A percentile compares a stretch with the other conserved stretches of the same genome.
Conservation (phyloP, 2,888 invertebrate genomes). For the Hecatera dysodea region DNA sequence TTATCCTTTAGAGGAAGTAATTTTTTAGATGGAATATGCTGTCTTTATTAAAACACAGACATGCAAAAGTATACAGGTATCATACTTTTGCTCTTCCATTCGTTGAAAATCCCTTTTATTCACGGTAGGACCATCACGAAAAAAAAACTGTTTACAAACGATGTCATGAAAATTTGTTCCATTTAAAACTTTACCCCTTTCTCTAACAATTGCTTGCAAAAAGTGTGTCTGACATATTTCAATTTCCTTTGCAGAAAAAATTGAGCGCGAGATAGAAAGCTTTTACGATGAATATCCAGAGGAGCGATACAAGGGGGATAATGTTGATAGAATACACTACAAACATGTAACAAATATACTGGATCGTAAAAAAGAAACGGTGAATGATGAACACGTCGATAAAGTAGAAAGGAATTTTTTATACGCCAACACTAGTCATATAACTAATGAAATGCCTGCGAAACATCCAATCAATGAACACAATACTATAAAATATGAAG, state of each 20-base stretch:
- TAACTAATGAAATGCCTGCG: slow-evolving; percentile 48
- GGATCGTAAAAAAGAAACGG: slow-evolving; percentile 67
- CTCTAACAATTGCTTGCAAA: slow-evolving; percentile 54
- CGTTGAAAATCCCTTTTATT: slow-evolving; percentile 12
- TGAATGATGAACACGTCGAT: slow-evolving; percentile 61
- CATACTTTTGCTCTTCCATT: slow-evolving; percentile 18
- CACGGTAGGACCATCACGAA: slow-evolving; percentile 15
- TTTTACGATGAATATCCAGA: slow-evolving; percentile 84
- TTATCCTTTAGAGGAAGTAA: not conserved
- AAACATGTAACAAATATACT: slow-evolving; percentile 71
- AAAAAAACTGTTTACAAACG: slow-evolving; percentile 45
- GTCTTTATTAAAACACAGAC: not conserved
- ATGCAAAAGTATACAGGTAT: not conserved
- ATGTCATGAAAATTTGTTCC: slow-evolving; percentile 47
- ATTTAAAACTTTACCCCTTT: slow-evolving; percentile 48
- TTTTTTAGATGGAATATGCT: slow-evolving; percentile 9
- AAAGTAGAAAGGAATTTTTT: slow-evolving; percentile 61
- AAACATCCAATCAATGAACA: slow-evolving; percentile 33
- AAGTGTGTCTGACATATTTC: slow-evolving; percentile 65
- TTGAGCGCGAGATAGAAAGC: slow-evolving; percentile 82
- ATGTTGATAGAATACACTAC: slow-evolving; percentile 73
- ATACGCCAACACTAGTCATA: slow-evolving; percentile 45
- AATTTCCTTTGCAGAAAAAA: slow-evolving; percentile 81
- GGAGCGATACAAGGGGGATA: slow-evolving; percentile 72
- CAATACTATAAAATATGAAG: slow-evolving; percentile 36